Conservation (phyloP, 2,888 invertebrate species). For the Monoplex corrugatus region DNA sequence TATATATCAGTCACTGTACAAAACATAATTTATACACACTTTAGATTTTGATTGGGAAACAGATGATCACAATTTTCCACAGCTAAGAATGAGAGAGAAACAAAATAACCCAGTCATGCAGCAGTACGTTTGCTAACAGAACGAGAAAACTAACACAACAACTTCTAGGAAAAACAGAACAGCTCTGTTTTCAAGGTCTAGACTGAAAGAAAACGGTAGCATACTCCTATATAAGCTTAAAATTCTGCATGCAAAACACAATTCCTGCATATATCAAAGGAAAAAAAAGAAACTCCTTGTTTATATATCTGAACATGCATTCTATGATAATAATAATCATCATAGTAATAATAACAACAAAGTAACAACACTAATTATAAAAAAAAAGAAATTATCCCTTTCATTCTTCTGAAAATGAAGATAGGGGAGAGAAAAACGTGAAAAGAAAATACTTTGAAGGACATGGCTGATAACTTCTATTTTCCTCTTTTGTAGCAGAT, state of each 20-base stretch:
- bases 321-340: background rate
- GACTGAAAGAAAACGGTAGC: slow-evolving; percentile 9
- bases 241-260: background rate
- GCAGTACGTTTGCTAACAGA: slow-evolving; percentile 15
- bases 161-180: background rate
- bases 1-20: no score
- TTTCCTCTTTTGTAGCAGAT: no score
- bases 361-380: background rate
- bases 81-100: background rate
- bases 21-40: background rate
- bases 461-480: no score
- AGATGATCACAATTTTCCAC: background rate
- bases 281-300: no score
- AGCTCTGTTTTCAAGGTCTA: background rate
- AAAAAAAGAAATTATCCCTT: no score
- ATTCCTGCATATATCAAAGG: background rate
- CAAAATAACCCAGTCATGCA: background rate
- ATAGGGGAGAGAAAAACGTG: no score
- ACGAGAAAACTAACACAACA: background rate
- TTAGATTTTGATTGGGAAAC: background rate
- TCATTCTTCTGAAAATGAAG: no score
- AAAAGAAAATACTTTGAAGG: no score
- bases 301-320: background rate
- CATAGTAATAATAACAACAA: background rate
- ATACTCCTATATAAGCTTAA: background rate